These are phyloP conservation scores for Lamprologus ornatipinnis DNA, from an alignment of 2,113 vertebrate species.

Conservation along the genomic window DNA sequence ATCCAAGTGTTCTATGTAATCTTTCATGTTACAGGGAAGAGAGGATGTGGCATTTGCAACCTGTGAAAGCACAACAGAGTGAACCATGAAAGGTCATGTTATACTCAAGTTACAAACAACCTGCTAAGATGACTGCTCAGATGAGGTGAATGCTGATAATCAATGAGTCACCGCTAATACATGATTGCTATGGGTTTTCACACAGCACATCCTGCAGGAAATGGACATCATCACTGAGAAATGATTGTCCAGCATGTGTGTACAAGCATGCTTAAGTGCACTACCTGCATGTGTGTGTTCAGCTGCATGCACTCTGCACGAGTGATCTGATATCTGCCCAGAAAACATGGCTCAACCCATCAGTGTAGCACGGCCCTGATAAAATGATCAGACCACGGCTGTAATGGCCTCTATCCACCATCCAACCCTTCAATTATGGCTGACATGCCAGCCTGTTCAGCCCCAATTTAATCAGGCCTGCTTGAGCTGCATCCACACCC, in stretches of 20 bases:
- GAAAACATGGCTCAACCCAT: slow-evolving; percentile 2
- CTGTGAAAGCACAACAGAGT: background rate
- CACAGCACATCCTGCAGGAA: slow-evolving; percentile 37
- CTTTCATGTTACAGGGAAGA: background rate
- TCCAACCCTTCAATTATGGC: slow-evolving; percentile 16
- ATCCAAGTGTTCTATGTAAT: background rate
- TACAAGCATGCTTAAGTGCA: background rate
- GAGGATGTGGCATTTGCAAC: background rate
- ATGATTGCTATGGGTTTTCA: background rate
- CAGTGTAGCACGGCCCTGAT: slow-evolving; percentile 14
- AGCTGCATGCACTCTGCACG: background rate
- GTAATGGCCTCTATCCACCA: slow-evolving; percentile 19
- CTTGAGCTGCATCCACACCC: background rate
- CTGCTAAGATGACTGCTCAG: background rate
- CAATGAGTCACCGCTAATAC: background rate
- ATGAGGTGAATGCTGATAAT: background rate
- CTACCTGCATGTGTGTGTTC: background rate
- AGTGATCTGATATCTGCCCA: background rate
- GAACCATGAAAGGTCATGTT: background rate
- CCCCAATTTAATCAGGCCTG: slow-evolving; percentile 37
- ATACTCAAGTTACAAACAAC: background rate
- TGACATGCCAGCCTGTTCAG: slow-evolving; percentile 27
- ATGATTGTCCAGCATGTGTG: background rate
- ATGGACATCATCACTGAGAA: slow-evolving; percentile 14
- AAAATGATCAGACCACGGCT: slow-evolving; percentile 19